Evolutionary conservation across 2,113 vertebrate genomes (phyloP).

Genomic region (Dasyprocta punctata): DNA sequence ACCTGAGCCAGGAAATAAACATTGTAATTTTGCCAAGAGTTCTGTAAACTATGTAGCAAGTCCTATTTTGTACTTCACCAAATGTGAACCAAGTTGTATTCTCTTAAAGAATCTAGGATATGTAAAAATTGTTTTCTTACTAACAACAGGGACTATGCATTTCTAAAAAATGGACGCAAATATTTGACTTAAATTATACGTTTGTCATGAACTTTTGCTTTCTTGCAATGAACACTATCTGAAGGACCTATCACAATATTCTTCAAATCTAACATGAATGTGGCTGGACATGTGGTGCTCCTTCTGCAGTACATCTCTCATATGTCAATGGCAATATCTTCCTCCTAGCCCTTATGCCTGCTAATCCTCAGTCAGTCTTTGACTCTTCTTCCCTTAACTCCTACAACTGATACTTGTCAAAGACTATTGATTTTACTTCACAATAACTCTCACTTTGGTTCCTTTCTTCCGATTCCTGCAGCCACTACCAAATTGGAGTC

Average conservation of each 20-base stretch:
- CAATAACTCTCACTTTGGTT: slow-evolving; percentile 9
- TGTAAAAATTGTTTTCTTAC: not conserved
- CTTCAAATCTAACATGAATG: not conserved
- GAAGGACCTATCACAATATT: not conserved
- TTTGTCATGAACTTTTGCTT: not conserved
- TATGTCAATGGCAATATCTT: not conserved
- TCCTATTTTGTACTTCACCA: not conserved
- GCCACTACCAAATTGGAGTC: not conserved
- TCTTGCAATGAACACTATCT: not conserved
- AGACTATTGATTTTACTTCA: slow-evolving; percentile 48
- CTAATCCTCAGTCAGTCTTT: not conserved
- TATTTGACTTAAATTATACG: not conserved
- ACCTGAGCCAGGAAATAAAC: not conserved
- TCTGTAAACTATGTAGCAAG: not conserved
- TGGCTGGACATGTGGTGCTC: not conserved
- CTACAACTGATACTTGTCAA: not conserved
- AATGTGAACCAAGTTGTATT: not conserved
- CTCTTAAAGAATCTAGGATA: not conserved
- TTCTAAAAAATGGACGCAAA: not conserved
- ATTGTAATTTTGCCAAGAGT: not conserved
- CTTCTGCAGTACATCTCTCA: not conserved
- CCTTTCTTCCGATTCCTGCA: not conserved
- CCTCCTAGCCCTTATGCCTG: not conserved
- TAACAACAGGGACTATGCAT: not conserved
- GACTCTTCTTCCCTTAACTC: not conserved